phyloP scores from a whole-genome alignment of 2,113 vertebrate genomes.

The Equus przewalskii region DNA sequence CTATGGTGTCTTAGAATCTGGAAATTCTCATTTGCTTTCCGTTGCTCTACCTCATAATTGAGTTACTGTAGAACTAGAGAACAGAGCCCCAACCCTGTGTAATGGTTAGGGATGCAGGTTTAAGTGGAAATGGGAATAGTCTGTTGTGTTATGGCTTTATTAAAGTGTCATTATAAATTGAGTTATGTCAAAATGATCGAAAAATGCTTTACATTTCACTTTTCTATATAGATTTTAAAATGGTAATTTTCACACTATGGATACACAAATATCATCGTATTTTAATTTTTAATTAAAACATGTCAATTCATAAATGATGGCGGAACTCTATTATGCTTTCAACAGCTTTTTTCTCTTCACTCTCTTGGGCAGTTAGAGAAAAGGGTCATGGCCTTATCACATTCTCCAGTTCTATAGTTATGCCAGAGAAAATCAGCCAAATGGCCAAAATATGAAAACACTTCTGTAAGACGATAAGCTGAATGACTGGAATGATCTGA shows the following conservation, averaged over 20 bases:
- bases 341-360: background rate
- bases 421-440: background rate
- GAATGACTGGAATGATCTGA: background rate
- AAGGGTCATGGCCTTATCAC: background rate
- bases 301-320: background rate
- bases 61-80: background rate
- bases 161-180: background rate
- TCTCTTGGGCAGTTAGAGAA: background rate
- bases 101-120: background rate
- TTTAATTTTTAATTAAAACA: slow-evolving; percentile 11
- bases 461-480: background rate
- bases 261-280: background rate
- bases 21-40: background rate
- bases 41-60: background rate
- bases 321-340: background rate
- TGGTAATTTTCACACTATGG: background rate
- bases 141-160: background rate
- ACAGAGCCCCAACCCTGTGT: background rate
- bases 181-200: background rate
- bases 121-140: background rate
- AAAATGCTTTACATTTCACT: background rate
- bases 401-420: background rate
- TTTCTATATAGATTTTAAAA: background rate
- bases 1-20: background rate
- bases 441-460: background rate